phyloP scores from a whole-genome alignment of 2,888 invertebrate species.

The Lycia hirtaria region DNA sequence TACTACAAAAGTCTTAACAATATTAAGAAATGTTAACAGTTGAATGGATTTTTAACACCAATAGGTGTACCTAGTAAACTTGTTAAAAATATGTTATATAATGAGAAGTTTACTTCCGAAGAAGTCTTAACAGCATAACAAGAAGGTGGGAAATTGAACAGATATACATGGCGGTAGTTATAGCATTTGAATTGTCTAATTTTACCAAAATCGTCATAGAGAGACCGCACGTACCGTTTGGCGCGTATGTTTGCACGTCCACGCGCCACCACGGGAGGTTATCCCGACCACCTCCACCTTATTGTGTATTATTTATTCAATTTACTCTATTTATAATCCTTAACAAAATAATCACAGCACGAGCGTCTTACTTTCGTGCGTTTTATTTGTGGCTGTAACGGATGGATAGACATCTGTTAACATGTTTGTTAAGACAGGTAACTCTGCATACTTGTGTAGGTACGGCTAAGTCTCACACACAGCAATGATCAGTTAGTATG shows the following conservation, averaged over 20 bases:
- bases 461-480: too few species aligned
- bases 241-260: slow-evolving; percentile 76
- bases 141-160: too few species aligned
- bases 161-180: background rate
- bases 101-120: too few species aligned
- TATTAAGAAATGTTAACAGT: too few species aligned
- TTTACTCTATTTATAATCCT: slow-evolving; percentile 53
- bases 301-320: slow-evolving; percentile 57
- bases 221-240: slow-evolving; percentile 57
- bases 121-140: too few species aligned
- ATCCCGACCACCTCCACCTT: slow-evolving; percentile 61
- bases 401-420: slow-evolving; percentile 30
- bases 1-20: too few species aligned
- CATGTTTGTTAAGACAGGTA: slow-evolving; percentile 23
- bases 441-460: too few species aligned
- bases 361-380: slow-evolving; percentile 23
- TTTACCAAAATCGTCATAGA: slow-evolving; percentile 20
- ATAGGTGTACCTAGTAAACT: too few species aligned
- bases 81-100: too few species aligned
- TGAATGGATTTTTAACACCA: too few species aligned
- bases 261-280: slow-evolving; percentile 68
- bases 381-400: slow-evolving; percentile 23
- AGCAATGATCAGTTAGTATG: too few species aligned
- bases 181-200: background rate
- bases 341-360: slow-evolving; percentile 53